Conservation (phyloP, 2,888 invertebrate species). For the Teleiodes luculella region DNA sequence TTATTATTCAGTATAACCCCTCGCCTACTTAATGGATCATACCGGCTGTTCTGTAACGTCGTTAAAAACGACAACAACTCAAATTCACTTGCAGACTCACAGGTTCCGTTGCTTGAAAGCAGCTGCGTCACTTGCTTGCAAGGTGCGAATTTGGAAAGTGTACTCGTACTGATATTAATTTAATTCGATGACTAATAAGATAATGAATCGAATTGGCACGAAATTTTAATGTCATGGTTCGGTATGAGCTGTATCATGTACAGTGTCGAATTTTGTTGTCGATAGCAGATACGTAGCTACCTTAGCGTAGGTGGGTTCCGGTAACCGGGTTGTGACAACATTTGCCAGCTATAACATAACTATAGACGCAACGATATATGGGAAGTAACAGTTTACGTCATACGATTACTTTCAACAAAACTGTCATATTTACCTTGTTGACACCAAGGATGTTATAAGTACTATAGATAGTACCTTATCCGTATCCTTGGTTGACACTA, state of each 20-base stretch:
- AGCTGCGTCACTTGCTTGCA: background rate
- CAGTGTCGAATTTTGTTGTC: constrained; percentile 40
- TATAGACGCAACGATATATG: background rate
- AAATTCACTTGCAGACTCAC: background rate
- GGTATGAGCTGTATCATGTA: constrained; percentile 23
- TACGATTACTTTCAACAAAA: background rate
- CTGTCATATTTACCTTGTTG: background rate
- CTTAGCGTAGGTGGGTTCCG: constrained; percentile 51
- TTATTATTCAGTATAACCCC: constrained; percentile 16
- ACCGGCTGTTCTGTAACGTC: background rate
- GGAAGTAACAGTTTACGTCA: constrained; percentile 4
- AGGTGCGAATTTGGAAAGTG: constrained; percentile 12
- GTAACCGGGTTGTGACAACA: constrained; percentile 6
- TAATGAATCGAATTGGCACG: constrained; percentile 5
- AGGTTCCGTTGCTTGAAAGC: background rate
- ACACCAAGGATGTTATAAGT: no score
- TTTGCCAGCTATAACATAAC: background rate
- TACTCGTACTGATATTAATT: background rate
- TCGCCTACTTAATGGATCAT: constrained; percentile 1
- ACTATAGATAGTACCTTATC: no score
- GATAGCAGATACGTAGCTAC: constrained; percentile 29
- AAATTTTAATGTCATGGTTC: constrained; percentile 6
- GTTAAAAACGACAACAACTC: background rate
- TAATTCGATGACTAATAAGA: constrained; percentile 15
- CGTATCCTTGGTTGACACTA: no score